Evolutionary conservation across 2,888 invertebrate genomes (phyloP).

Genomic region (Melikaiella ostensackeni): DNA sequence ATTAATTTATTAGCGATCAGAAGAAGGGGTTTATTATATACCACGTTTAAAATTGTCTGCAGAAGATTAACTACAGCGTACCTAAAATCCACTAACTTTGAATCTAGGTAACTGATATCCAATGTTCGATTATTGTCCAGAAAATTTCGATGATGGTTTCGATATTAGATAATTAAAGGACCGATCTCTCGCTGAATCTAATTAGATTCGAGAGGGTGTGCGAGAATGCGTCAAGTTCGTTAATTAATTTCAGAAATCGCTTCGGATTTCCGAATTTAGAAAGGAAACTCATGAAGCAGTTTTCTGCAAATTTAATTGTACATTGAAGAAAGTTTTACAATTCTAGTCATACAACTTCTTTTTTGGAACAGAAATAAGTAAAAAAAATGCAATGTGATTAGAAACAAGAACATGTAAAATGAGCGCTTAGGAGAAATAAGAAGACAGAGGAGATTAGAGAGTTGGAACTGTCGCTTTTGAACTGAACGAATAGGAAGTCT

Average conservation of each 20-base stretch:
- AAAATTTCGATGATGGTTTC: background rate
- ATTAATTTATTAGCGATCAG: background rate
- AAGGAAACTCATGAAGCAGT: background rate
- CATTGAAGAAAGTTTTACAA: too few species aligned
- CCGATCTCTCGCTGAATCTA: background rate
- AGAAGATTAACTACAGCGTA: background rate
- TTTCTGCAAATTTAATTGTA: too few species aligned
- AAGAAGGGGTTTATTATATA: background rate
- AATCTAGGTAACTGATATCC: background rate
- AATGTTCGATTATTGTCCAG: background rate
- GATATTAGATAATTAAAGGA: slow-evolving; percentile 13
- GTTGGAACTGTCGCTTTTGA: slow-evolving; percentile 25
- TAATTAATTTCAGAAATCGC: slow-evolving; percentile 9
- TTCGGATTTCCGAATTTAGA: background rate
- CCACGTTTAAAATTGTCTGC: background rate
- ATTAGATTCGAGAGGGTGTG: background rate
- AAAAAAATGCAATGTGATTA: background rate
- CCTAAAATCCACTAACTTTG: too few species aligned
- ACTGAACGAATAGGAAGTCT: slow-evolving; percentile 5
- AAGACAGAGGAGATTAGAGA: slow-evolving; percentile 22
- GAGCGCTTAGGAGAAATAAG: slow-evolving; percentile 9
- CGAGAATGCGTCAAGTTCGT: background rate
- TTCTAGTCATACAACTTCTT: too few species aligned
- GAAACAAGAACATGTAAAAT: background rate
- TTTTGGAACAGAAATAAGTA: background rate